Base-by-base conservation (phyloP, 2,888 invertebrate species). In the Colostygia pectinataria region DNA sequence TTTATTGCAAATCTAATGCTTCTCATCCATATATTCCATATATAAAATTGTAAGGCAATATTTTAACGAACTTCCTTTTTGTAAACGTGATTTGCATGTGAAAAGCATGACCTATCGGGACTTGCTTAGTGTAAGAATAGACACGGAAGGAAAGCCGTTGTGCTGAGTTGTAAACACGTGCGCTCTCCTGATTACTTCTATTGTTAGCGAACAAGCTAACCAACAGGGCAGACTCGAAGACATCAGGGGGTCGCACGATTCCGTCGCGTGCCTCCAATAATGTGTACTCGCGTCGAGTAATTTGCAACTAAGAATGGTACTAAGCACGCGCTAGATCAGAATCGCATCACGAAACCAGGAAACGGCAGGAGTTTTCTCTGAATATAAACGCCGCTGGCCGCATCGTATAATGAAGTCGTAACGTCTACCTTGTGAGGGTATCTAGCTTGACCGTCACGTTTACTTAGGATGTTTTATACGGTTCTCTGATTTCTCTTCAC, bases 121-220 rank as follows among this genome's bases (percentile, higher is more conserved):
- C 69, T 71, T 62, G 55, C 69, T 71, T 61, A 55, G 64, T 58
- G 64, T 76, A 65, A 82, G 80, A 88, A 88, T 87, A 87, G 80
- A 87, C 79, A 77, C 87, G 87, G 89, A 89, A 89, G 83, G 86
- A 87, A 86, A 87, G 84, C 76, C 74, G 74, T 4, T 6, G 71
- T 74, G 70, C 65, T 70, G 66, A 66, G 71, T 68, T 69, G 72
- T 73, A 76, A 75, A 81, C 86, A 83, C 83, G 83, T 82, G 83
- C n/a, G n/a, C 74, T 77, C 71, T 58, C 65, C 56, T 61, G 68
- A 66, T 74, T 69, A 65, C 68, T 58, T 63, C 58, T 54, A 65
- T 58, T 60, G 67, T 73, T 73, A 59, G 63, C 57, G 58, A 59
- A 60, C 55, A 47, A 50, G 56, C 55, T 57, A 52, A 52, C 54